A percentile compares a stretch with the other conserved stretches of the same genome.
phyloP scores from a whole-genome alignment of 2,888 invertebrate species.

The Epinotia brunnichana region DNA sequence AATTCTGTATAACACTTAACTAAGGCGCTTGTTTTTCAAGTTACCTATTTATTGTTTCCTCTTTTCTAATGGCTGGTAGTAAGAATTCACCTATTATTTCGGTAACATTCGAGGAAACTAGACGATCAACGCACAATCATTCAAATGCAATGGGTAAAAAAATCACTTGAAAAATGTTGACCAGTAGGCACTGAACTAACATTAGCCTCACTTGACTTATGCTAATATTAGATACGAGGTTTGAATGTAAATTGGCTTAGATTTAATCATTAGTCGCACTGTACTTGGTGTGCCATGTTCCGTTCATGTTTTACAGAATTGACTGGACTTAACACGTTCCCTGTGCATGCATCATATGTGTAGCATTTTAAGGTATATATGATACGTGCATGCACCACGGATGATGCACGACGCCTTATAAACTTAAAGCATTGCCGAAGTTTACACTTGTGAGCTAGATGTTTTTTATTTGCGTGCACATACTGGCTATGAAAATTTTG shows the following conservation, averaged over 20 bases:
- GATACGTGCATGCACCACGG: too few species aligned
- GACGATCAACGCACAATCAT: background rate
- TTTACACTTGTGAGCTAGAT: too few species aligned
- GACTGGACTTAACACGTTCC: too few species aligned
- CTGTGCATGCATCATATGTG: too few species aligned
- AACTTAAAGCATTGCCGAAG: too few species aligned
- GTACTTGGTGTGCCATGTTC: background rate
- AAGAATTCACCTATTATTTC: background rate
- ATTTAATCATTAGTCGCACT: conserved; percentile 31
- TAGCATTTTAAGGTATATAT: too few species aligned
- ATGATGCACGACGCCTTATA: too few species aligned
- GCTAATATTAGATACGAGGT: conserved; percentile 48
- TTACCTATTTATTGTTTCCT: background rate
- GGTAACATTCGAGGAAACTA: background rate
- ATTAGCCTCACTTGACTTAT: conserved; percentile 52
- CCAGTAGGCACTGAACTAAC: conserved; percentile 35
- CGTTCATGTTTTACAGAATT: background rate
- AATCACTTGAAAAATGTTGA: conserved; percentile 18
- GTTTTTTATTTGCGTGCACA: too few species aligned
- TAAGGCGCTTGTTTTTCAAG: background rate
- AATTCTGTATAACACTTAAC: background rate
- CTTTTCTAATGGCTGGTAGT: background rate
- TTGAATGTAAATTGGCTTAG: conserved; percentile 34
- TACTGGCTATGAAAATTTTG: too few species aligned
- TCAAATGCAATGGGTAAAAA: conserved; percentile 1